These are phyloP conservation scores for Bombycilla garrulus DNA, from an alignment of 2,113 vertebrate genomes.

Conservation along the genomic window DNA sequence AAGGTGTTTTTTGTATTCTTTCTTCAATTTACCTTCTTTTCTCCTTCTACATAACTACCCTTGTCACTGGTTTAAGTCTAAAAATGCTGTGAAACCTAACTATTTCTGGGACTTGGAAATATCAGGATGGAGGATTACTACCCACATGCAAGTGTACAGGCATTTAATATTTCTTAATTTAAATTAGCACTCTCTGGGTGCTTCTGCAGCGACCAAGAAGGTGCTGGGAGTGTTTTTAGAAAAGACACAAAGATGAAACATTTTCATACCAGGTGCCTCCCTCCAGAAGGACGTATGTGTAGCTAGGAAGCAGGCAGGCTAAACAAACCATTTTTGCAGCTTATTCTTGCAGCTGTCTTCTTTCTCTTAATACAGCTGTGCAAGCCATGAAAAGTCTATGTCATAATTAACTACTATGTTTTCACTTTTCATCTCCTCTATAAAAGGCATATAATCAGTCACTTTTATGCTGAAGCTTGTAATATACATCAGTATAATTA, in stretches of 20 bases:
- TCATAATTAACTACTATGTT: not conserved
- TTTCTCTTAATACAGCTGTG: constrained; percentile 6
- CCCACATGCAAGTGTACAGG: not conserved
- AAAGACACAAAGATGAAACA: not conserved
- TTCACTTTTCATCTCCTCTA: not conserved
- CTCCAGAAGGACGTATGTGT: not conserved
- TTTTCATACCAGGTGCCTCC: not conserved
- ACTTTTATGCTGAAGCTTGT: not conserved
- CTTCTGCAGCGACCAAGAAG: not conserved
- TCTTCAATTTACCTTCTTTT: not conserved
- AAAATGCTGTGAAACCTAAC: not conserved
- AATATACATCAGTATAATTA: not conserved
- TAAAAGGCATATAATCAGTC: not conserved
- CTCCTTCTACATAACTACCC: not conserved
- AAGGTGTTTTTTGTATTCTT: not conserved
- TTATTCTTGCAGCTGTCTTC: constrained; percentile 19
- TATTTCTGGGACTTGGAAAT: not conserved
- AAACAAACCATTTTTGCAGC: constrained; percentile 4
- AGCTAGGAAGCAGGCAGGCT: not conserved
- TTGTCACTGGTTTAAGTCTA: not conserved
- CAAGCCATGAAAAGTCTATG: not conserved
- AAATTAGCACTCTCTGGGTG: not conserved
- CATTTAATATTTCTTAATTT: not conserved
- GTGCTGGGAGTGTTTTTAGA: not conserved
- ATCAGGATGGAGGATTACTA: not conserved